Base-by-base conservation (phyloP, 2,113 vertebrate genomes). In the Leucopternis melanops region DNA sequence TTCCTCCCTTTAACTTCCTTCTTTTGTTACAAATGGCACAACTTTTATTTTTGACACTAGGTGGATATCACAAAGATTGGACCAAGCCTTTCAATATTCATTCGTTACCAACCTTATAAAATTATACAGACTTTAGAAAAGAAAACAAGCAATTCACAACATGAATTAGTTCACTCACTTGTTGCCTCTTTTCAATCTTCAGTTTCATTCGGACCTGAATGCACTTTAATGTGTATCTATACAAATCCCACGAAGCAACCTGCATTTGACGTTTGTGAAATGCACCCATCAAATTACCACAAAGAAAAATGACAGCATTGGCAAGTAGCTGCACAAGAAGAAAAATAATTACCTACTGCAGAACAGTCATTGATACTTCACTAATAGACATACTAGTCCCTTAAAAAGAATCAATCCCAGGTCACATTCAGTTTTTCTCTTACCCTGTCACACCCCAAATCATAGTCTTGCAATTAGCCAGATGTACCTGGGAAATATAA, bases 181-280 rank as follows among this genome's bases (percentile, higher is more conserved):
- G 99, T 86, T 99, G 99, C 83, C 99, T 98, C 95, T 99, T 99
- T 92, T 99, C 99, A 21, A 99, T 98, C 96, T 99, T 99, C 95
- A 99, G 93, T 97, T 99, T 99, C 98, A 99, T 98, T 59, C 99
- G 98, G 97, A 99, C 99, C 91, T 99, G 98, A 80, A 99, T 98
- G 94, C 99, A 99, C 94, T 98, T 99, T 18, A 99, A 96, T 0
- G 99, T 99, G 95, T 99, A 99, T 91, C 98, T 98, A 85, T 99
- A 99, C 66, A 99, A 98, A 97, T 99, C 99, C 61, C 98, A 97
- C 3, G 99, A 98, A 32, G 99, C 99, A 47, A 98, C 99, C 95
- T 99, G 99, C 98, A 99, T 99, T 38, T 99, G 98, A 84, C 99
- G 97, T 95, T 99, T 99, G 95, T 99, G 99, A 97, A 99, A 99